phyloP scores from a whole-genome alignment of 2,888 invertebrate species.

The Tipula vernalis region DNA sequence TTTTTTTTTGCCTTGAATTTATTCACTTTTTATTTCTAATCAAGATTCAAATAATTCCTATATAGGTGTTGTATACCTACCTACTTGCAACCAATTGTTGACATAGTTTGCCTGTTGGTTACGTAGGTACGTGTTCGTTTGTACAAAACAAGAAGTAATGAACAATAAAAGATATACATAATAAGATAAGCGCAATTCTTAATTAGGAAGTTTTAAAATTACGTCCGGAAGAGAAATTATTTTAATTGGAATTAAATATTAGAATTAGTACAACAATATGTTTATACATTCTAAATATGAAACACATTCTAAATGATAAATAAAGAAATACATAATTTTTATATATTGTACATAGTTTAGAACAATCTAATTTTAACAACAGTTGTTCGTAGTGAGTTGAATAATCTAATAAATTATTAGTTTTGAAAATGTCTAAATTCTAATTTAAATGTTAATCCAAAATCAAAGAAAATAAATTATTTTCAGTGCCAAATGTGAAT shows the following conservation, averaged over 20 bases:
- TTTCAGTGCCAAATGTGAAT: not conserved
- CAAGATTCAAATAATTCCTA: not conserved
- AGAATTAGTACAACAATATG: not conserved
- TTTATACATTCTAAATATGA: no score
- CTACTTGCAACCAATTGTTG: not conserved
- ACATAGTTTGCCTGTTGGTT: not conserved
- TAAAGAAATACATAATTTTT: not conserved
- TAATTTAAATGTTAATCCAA: not conserved
- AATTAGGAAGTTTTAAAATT: not conserved
- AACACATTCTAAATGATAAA: not conserved
- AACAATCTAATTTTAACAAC: not conserved
- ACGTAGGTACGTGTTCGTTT: not conserved
- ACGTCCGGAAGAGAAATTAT: not conserved
- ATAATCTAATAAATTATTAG: not conserved
- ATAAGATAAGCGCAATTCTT: not conserved
- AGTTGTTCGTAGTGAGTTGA: not conserved
- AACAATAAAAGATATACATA: not conserved
- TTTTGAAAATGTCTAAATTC: not conserved
- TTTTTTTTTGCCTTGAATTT: not conserved
- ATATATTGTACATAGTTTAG: not conserved
- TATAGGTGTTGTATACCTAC: not conserved
- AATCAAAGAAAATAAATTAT: not conserved
- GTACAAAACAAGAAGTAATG: not conserved
- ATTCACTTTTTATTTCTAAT: not conserved
- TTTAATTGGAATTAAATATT: not conserved